Evolutionary conservation across 2,797 vertebrate genomes (phyloP).

Genomic region (Amazona ochrocephala): DNA sequence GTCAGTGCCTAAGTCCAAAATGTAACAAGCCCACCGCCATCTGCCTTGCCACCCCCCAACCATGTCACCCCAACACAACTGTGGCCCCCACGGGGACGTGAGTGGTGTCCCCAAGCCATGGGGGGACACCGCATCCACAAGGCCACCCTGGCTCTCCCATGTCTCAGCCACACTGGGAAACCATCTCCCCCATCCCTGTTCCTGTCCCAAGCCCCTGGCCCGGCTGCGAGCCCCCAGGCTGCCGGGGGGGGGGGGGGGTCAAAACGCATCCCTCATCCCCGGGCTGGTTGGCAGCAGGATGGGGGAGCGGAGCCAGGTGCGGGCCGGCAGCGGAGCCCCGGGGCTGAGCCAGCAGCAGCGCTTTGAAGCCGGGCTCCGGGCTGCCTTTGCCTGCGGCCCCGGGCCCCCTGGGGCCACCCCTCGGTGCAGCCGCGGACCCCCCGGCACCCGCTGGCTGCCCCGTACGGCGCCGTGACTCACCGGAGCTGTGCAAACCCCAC

Average conservation of each 20-base stretch:
- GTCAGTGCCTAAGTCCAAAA: neutral
- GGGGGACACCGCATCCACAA: neutral
- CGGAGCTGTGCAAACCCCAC: constrained; percentile 27
- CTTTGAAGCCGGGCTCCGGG: constrained; percentile 15
- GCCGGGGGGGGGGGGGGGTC: no score
- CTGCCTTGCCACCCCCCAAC: neutral
- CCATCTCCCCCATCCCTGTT: rapidly evolving
- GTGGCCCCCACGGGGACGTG: rapidly evolving
- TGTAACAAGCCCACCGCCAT: neutral
- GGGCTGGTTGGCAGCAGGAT: neutral
- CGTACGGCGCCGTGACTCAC: constrained; percentile 28
- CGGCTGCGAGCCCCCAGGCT: neutral
- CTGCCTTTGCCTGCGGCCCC: neutral
- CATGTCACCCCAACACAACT: neutral
- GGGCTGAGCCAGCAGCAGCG: neutral
- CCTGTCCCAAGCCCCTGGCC: neutral
- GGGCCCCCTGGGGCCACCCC: neutral
- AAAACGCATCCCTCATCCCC: neutral
- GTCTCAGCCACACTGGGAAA: rapidly evolving
- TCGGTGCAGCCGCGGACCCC: neutral
- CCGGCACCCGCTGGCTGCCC: neutral
- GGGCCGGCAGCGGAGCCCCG: neutral
- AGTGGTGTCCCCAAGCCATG: rapidly evolving
- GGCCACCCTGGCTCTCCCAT: rapidly evolving
- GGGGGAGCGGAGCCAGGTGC: neutral